A percentile compares a stretch with the other conserved stretches of the same genome.
Conservation (phyloP, 2,797 vertebrate genomes). For the Darevskia mixta region DNA sequence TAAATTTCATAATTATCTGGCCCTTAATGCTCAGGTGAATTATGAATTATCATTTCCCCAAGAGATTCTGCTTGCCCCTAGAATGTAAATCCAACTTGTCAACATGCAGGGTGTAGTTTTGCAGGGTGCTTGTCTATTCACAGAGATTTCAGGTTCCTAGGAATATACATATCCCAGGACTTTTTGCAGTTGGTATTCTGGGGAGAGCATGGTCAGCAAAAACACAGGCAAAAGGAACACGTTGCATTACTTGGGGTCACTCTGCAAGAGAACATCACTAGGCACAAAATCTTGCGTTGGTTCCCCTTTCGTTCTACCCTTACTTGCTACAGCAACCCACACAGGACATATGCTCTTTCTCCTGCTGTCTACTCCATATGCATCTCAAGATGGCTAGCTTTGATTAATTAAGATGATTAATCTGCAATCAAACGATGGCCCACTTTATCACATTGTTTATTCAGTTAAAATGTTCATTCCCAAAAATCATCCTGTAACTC, state of each 20-base stretch:
- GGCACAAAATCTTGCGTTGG: neutral
- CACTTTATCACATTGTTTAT: constrained; percentile 27
- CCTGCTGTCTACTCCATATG: constrained; percentile 28
- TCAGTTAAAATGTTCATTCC: neutral
- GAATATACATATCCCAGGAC: neutral
- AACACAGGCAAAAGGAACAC: neutral
- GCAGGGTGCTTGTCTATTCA: neutral
- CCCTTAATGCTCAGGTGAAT: neutral
- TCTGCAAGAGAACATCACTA: neutral
- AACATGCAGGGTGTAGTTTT: neutral
- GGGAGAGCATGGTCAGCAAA: neutral
- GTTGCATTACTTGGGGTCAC: neutral
- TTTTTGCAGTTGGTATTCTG: neutral
- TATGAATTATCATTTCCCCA: neutral
- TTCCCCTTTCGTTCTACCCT: constrained; percentile 3
- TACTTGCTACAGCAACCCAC: constrained; percentile 9
- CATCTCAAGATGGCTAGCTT: constrained; percentile 33
- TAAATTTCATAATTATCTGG: neutral
- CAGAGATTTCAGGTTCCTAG: neutral
- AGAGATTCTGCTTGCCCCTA: neutral
- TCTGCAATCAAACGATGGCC: constrained; percentile 11
- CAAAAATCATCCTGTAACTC: constrained; percentile 1
- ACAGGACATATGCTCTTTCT: constrained; percentile 27
- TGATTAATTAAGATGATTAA: constrained; percentile 39
- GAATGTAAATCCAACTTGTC: too few relatives aligned